phyloP scores from a whole-genome alignment of 2,888 invertebrate genomes.

The Coelogynopora nodosa region DNA sequence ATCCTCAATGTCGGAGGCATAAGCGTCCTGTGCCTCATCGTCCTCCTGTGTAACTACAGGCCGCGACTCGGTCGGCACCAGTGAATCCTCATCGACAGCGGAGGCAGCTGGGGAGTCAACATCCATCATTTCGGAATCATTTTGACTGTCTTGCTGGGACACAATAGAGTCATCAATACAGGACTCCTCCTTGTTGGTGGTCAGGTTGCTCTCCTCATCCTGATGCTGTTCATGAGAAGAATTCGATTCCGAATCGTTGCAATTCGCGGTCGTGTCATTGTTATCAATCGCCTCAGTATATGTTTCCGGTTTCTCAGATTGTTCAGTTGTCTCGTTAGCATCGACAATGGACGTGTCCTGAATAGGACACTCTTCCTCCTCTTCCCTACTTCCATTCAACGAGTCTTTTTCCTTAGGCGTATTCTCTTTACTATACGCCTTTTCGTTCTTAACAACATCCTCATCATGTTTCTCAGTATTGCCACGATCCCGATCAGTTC shows the following conservation, averaged over 20 bases:
- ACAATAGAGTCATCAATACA: background rate
- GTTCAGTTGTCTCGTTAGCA: background rate
- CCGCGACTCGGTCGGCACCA: too few relatives aligned
- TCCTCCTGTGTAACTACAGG: background rate
- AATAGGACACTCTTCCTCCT: background rate
- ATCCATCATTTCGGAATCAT: background rate
- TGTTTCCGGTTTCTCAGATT: background rate
- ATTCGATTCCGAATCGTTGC: background rate
- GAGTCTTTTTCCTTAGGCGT: background rate
- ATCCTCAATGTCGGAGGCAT: too few relatives aligned
- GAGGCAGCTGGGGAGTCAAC: background rate
- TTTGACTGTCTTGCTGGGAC: background rate
- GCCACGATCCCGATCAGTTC: background rate
- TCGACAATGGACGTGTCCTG: background rate
- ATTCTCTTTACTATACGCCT: background rate
- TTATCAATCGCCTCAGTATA: background rate
- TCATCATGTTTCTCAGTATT: background rate
- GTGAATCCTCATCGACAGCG: background rate
- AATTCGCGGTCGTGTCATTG: background rate
- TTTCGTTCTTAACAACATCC: background rate
- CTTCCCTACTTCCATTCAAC: background rate
- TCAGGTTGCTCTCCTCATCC: background rate
- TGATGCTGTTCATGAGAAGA: background rate
- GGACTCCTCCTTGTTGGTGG: background rate
- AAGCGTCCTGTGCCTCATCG: background rate